A percentile compares a stretch with the other conserved stretches of the same genome.
Conservation (phyloP, 2,113 vertebrate species). For the Rynchops niger region DNA sequence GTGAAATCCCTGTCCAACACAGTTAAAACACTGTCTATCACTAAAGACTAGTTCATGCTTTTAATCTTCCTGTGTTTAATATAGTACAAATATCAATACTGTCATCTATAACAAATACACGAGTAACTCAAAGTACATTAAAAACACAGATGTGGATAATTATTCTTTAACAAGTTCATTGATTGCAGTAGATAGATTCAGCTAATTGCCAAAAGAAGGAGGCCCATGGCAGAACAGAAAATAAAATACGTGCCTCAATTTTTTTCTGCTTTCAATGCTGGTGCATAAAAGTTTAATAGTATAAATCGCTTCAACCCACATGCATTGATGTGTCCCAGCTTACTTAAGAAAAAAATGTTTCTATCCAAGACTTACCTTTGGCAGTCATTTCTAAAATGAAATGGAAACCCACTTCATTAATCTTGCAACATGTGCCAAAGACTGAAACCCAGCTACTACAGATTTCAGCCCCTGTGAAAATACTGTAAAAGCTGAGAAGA, state of each 20-base stretch:
- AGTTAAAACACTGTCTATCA: not conserved
- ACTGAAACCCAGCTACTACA: not conserved
- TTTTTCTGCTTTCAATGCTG: not conserved
- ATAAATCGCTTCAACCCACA: not conserved
- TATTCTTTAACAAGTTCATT: not conserved
- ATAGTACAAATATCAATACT: not conserved
- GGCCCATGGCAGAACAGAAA: not conserved
- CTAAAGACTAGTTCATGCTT: not conserved
- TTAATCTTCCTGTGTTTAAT: not conserved
- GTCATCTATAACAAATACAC: not conserved
- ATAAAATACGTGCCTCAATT: not conserved
- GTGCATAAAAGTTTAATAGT: not conserved
- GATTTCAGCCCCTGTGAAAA: not conserved
- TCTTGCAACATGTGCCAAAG: not conserved
- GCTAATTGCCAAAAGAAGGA: not conserved
- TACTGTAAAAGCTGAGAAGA: not conserved
- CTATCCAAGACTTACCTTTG: not conserved
- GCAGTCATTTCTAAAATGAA: not conserved
- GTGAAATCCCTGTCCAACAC: not conserved
- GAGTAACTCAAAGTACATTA: not conserved
- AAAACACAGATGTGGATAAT: not conserved
- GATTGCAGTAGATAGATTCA: not conserved
- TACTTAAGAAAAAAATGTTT: not conserved
- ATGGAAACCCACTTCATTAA: not conserved
- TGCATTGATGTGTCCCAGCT: rapidly evolving